Conservation (phyloP, 2,113 vertebrate genomes). For the Poecile atricapillus region DNA sequence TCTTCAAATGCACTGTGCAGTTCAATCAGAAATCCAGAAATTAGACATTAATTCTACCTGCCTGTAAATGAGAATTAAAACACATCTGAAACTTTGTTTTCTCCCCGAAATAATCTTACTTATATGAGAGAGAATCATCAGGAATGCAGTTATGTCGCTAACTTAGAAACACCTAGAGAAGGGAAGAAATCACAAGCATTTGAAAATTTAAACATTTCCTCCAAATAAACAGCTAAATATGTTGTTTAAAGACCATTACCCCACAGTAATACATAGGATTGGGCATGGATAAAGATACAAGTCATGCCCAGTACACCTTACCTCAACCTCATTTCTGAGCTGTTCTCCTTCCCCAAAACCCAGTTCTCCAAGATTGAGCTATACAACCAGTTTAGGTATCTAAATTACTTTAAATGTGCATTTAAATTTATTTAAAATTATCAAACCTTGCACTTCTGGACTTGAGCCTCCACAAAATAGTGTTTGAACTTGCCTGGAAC, state of each 20-base stretch:
- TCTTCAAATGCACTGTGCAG: neutral
- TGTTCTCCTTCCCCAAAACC: neutral
- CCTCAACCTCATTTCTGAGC: neutral
- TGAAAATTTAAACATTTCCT: neutral
- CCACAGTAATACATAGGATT: neutral
- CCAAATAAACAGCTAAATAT: neutral
- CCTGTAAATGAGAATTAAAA: neutral
- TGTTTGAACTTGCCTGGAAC: neutral
- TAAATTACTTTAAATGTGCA: neutral
- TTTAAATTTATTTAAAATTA: neutral
- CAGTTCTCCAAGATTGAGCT: neutral
- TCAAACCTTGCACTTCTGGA: neutral
- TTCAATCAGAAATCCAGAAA: neutral
- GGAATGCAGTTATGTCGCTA: neutral
- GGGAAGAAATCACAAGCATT: neutral
- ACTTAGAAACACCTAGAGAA: neutral
- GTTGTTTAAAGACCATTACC: neutral
- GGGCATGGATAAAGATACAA: neutral
- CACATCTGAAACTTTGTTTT: neutral
- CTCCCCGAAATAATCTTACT: neutral
- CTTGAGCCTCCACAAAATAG: neutral
- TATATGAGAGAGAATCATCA: neutral
- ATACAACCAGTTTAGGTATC: neutral
- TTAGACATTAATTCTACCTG: neutral
- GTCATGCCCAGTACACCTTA: neutral